These are phyloP conservation scores for Cantharis flavilabris DNA, from an alignment of 2,888 invertebrate species.

Conservation along the genomic window DNA sequence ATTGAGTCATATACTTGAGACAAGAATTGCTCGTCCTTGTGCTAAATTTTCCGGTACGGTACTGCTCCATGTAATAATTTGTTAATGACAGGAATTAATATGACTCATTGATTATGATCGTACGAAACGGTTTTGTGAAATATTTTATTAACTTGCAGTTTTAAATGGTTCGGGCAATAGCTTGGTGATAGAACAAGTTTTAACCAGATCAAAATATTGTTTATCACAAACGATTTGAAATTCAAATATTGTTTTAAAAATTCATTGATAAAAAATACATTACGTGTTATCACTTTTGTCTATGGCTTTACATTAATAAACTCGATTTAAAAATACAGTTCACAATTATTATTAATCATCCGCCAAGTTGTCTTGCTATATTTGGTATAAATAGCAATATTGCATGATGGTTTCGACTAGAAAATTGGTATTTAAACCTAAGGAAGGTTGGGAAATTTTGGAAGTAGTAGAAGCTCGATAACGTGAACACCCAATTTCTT, in stretches of 20 bases:
- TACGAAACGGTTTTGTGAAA: not conserved
- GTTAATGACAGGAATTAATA: constrained; percentile 1
- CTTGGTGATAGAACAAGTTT: not conserved
- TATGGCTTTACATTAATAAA: not conserved
- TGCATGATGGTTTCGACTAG: not conserved
- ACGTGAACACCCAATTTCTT: no score
- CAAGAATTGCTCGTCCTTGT: constrained; percentile 2
- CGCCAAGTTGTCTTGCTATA: not conserved
- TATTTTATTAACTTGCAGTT: not conserved
- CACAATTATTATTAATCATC: not conserved
- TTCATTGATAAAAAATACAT: not conserved
- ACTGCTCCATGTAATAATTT: constrained; percentile 1
- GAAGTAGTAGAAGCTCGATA: no score
- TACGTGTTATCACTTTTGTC: not conserved
- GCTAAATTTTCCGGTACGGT: constrained; percentile 10
- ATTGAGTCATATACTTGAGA: not conserved
- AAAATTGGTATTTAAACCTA: not conserved
- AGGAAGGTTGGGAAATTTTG: not conserved
- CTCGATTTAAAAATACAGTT: not conserved
- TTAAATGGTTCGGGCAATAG: not conserved
- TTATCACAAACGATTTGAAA: not conserved
- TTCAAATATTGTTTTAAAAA: not conserved
- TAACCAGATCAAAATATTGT: not conserved
- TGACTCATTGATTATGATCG: not conserved
- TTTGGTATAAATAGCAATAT: not conserved